Conservation (phyloP, 2,113 vertebrate genomes). For the Orthonyx spaldingii region DNA sequence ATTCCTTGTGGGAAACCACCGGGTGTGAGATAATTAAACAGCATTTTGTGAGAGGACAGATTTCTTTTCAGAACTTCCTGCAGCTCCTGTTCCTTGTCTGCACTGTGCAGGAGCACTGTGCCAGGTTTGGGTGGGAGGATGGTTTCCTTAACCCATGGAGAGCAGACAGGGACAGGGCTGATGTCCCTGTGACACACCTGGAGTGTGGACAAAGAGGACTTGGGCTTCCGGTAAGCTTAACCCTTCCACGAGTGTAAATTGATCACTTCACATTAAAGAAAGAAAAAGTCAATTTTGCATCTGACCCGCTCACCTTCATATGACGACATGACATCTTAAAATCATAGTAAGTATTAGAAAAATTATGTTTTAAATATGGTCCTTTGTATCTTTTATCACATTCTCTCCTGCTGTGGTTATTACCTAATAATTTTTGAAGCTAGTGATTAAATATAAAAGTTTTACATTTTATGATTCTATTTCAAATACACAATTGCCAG, state of each 20-base stretch:
- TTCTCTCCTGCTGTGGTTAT: constrained; percentile 71
- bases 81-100: neutral
- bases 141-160: neutral
- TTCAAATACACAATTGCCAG: constrained; percentile 76
- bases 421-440: constrained; percentile 81
- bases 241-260: constrained; percentile 64
- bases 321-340: constrained; percentile 79
- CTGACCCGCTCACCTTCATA: constrained; percentile 69
- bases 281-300: constrained; percentile 70
- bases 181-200: constrained; percentile 11
- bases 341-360: constrained; percentile 74
- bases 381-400: constrained; percentile 76
- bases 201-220: constrained; percentile 19
- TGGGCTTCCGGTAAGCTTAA: constrained; percentile 68
- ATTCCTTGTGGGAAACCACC: neutral
- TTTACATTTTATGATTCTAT: constrained; percentile 79
- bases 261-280: constrained; percentile 59
- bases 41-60: neutral
- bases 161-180: neutral
- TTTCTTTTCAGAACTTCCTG: neutral
- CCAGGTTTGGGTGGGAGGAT: neutral
- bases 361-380: constrained; percentile 77
- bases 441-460: constrained; percentile 76
- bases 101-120: fast-evolving
- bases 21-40: neutral